Evolutionary conservation across 1,140 invertebrate species (phyloP).

Genomic region (Plutomurus gul): DNA sequence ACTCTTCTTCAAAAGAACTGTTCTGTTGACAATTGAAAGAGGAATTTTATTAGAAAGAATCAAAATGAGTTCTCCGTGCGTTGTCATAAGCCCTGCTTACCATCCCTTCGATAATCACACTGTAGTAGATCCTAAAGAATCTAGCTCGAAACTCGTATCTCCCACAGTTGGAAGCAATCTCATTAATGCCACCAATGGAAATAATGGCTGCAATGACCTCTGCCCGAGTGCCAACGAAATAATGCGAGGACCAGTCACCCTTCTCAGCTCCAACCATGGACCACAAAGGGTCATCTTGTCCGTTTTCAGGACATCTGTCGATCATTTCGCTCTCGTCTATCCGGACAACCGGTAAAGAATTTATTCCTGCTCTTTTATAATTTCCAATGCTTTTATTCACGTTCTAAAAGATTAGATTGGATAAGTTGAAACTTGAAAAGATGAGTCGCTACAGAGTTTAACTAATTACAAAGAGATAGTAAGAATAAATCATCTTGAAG

Average conservation of each 20-base stretch:
- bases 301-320: slow-evolving; percentile 47
- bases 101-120: slow-evolving; percentile 1
- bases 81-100: slow-evolving; percentile 33
- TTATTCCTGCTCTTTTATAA: not conserved
- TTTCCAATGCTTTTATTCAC: too few relatives aligned
- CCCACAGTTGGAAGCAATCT: too few relatives aligned
- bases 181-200: slow-evolving; percentile 15
- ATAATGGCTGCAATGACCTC: not conserved
- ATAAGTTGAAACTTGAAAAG: too few relatives aligned
- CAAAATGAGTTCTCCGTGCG: slow-evolving; percentile 45
- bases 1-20: too few relatives aligned
- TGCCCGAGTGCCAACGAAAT: slow-evolving; percentile 46
- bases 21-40: not conserved
- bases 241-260: slow-evolving; percentile 47
- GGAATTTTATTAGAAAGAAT: not conserved
- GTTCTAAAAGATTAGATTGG: too few relatives aligned
- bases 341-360: slow-evolving; percentile 48
- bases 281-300: slow-evolving; percentile 47
- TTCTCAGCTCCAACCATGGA: slow-evolving; percentile 41
- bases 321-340: slow-evolving; percentile 51
- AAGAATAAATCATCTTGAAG: not conserved
- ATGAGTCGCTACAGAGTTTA: too few relatives aligned
- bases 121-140: not conserved
- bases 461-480: too few relatives aligned
- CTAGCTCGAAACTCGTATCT: too few relatives aligned